phyloP scores from a whole-genome alignment of 2,113 vertebrate species.

The Marmota flaviventris region DNA sequence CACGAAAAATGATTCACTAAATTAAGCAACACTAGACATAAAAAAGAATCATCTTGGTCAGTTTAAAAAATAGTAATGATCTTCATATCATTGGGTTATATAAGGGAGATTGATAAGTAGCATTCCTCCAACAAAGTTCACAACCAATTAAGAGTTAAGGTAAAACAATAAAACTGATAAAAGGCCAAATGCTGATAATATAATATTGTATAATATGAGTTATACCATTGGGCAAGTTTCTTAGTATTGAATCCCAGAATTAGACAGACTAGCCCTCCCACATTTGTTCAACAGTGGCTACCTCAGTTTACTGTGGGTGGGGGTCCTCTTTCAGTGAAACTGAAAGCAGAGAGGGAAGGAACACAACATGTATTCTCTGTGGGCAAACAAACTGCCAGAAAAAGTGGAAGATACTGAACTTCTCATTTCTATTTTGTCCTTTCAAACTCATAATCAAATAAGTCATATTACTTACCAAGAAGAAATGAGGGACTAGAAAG shows the following conservation, averaged over 20 bases:
- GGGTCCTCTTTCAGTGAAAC: not conserved
- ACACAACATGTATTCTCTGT: not conserved
- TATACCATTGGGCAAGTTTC: not conserved
- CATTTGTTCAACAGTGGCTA: not conserved
- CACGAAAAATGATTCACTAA: not conserved
- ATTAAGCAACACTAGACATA: not conserved
- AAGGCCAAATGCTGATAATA: not conserved
- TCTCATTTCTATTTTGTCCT: conserved; percentile 4
- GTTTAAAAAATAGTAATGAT: not conserved
- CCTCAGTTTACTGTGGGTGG: not conserved
- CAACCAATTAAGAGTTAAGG: not conserved
- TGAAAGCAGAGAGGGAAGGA: not conserved
- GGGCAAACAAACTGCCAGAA: not conserved
- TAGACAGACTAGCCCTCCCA: not conserved
- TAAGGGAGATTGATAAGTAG: not conserved
- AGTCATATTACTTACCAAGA: not conserved
- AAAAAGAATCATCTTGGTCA: not conserved
- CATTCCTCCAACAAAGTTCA: not conserved
- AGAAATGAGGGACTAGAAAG: not conserved
- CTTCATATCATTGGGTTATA: conserved; percentile 6
- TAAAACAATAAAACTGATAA: conserved; percentile 10
- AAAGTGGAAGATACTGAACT: not conserved
- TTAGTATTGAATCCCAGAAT: not conserved
- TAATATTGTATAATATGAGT: not conserved
- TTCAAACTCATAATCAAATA: conserved; percentile 1